These are phyloP conservation scores for Drosophila diplacantha DNA, from an alignment of 2,888 invertebrate species.

Conservation along the genomic window DNA sequence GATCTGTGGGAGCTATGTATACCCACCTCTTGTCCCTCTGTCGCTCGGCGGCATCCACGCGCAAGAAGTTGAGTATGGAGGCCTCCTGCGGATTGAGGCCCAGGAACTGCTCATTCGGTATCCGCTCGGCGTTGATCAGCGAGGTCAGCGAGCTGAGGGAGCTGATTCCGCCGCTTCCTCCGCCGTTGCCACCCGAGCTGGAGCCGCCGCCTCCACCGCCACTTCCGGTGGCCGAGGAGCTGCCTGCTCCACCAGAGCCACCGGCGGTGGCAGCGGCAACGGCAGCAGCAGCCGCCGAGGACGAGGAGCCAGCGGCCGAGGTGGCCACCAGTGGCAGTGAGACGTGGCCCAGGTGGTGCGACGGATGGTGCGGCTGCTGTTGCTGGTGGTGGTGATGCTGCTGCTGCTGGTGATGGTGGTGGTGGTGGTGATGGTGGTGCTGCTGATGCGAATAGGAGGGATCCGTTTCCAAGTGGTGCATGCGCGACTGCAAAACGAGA, in stretches of 20 bases:
- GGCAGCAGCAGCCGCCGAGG: constrained; percentile 61
- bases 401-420: constrained; percentile 72
- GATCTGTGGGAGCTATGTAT: background rate
- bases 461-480: constrained; percentile 76
- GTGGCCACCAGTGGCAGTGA: constrained; percentile 63
- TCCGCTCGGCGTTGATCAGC: constrained; percentile 80
- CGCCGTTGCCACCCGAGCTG: constrained; percentile 16
- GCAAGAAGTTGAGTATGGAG: constrained; percentile 83
- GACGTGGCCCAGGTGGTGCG: constrained; percentile 63
- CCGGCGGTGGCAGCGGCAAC: constrained; percentile 52
- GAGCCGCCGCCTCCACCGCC: constrained; percentile 11
- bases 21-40: constrained; percentile 82
- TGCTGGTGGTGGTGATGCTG: constrained; percentile 67
- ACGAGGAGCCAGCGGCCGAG: constrained; percentile 52
- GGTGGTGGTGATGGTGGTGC: constrained; percentile 77
- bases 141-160: constrained; percentile 75
- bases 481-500: constrained; percentile 65
- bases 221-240: constrained; percentile 1
- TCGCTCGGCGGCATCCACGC: constrained; percentile 81
- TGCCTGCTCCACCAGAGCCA: constrained; percentile 13
- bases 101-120: constrained; percentile 80
- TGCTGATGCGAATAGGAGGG: constrained; percentile 77
- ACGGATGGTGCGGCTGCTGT: constrained; percentile 58
- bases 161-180: constrained; percentile 55
- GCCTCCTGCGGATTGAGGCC: constrained; percentile 80